Conservation (phyloP, 2,888 invertebrate species). For the Patella ulyssiponensis region DNA sequence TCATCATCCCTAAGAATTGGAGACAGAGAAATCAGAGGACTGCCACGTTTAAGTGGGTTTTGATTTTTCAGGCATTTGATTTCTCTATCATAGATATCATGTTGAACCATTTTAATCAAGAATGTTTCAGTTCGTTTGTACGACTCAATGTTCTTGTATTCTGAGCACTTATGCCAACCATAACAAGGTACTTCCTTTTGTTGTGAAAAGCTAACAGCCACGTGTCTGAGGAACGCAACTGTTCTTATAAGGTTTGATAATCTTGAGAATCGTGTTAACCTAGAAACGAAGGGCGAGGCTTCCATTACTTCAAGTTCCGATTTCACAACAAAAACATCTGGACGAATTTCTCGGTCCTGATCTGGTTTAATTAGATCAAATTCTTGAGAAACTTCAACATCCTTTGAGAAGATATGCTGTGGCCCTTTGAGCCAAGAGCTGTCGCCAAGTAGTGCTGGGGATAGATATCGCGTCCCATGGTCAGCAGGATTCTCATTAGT, state of each 20-base stretch:
- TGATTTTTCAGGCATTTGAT: background rate
- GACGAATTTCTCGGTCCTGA: conserved; percentile 15
- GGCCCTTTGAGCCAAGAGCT: conserved; percentile 33
- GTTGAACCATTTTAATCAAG: conserved; percentile 10
- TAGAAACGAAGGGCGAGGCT: too few species aligned
- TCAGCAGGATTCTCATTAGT: conserved; percentile 39
- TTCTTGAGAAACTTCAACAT: background rate
- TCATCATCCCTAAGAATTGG: conserved; percentile 28
- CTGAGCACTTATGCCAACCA: too few species aligned
- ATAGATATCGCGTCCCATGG: conserved; percentile 28
- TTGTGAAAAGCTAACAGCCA: too few species aligned
- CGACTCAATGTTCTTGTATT: too few species aligned
- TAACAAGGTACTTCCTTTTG: background rate
- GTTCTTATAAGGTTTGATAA: background rate
- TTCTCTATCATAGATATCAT: background rate
- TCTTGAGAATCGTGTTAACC: background rate
- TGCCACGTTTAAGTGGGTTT: background rate
- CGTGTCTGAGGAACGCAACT: conserved; percentile 9
- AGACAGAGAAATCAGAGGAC: conserved; percentile 19
- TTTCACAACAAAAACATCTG: background rate
- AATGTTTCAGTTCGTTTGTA: conserved; percentile 81
- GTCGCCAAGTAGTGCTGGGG: conserved; percentile 18
- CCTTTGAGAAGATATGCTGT: conserved; percentile 19
- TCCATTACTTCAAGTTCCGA: too few species aligned
- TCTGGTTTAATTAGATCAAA: background rate